Evolutionary conservation across 1,140 invertebrate species (phyloP), one percentile per base, ranked within the genome.

Genomic region (Zaprionus nigranus): DNA sequence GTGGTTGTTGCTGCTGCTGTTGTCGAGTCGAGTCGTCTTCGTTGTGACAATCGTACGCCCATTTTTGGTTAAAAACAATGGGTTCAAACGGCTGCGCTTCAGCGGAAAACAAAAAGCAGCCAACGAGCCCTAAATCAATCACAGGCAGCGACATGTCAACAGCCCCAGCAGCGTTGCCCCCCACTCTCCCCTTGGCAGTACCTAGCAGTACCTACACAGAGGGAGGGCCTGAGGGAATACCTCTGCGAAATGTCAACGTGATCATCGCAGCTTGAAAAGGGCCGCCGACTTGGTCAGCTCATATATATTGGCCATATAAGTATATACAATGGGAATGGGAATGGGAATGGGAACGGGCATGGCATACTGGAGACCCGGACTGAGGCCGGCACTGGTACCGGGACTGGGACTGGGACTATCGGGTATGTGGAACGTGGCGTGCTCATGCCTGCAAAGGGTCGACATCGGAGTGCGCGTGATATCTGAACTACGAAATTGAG

Each of bases 401-500:
- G 58, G 13, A 30, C 13, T 22, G 58, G 58, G 22, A 17, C 15
- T 26, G 43, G 51, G 36, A 46, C 30, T 60, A 28, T 24, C 34
- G 53, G 61, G 66, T 53, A 54, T 62, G 61, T 64, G 78, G 81
- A 81, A 84, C 78, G 84, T 90, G 84, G 78, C 85, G 56, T 58
- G 75, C 58, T 57, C 58, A 76, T 53, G 62, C 51, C 43, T 38
- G 5, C 15, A 26, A 26, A 40, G 59, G 64, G 57, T 65, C 46
- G 46, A 30, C 12, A 4, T 51, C 49, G 36, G 53, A 69, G 73
- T 72, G 81, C 81, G 84, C 84, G 84, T 88, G 85, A 88, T 88
- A 88, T 88, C 85, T 88, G 85, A 88, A 88, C 85, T 88, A 88
- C 85, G 85, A 88, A 88, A 88, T 88, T 88, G 85, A 88, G 85